Evolutionary conservation across 2,797 vertebrate species (phyloP).

Genomic region (Corythornis leucogaster): DNA sequence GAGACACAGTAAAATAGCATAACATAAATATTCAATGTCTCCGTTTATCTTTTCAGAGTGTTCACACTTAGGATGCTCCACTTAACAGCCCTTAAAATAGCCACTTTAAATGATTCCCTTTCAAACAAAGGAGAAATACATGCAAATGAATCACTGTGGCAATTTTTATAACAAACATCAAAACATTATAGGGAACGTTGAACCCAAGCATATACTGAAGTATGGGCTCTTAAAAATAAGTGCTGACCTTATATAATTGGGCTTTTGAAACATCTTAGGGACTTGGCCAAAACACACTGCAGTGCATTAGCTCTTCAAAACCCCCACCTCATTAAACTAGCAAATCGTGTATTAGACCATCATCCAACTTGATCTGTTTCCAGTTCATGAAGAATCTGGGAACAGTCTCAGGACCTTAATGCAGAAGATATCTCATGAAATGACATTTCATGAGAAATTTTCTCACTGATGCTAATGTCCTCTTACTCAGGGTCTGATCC

Average conservation of each 20-base stretch:
- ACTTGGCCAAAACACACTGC: background rate
- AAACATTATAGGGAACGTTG: background rate
- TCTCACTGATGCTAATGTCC: background rate
- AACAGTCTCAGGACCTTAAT: background rate
- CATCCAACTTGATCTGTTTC: background rate
- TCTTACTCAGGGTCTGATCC: background rate
- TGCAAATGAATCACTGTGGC: background rate
- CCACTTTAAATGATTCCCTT: background rate
- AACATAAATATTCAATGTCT: slow-evolving; percentile 54
- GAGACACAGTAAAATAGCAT: background rate
- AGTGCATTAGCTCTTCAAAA: slow-evolving; percentile 10
- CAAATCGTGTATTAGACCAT: background rate
- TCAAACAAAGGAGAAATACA: slow-evolving; percentile 43
- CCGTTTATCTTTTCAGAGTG: slow-evolving; percentile 18
- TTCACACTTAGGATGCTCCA: slow-evolving; percentile 17
- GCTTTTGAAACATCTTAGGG: background rate
- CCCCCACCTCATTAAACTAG: background rate
- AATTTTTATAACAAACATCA: slow-evolving; percentile 33
- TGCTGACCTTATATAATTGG: slow-evolving; percentile 28
- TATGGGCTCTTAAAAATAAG: background rate
- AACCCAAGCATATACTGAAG: background rate
- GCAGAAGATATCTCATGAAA: background rate
- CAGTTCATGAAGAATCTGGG: background rate
- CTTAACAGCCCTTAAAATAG: slow-evolving; percentile 52
- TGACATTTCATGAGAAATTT: background rate